Evolutionary conservation across 2,888 invertebrate species (phyloP).

Genomic region (Hermaeophaga mercurialis): DNA sequence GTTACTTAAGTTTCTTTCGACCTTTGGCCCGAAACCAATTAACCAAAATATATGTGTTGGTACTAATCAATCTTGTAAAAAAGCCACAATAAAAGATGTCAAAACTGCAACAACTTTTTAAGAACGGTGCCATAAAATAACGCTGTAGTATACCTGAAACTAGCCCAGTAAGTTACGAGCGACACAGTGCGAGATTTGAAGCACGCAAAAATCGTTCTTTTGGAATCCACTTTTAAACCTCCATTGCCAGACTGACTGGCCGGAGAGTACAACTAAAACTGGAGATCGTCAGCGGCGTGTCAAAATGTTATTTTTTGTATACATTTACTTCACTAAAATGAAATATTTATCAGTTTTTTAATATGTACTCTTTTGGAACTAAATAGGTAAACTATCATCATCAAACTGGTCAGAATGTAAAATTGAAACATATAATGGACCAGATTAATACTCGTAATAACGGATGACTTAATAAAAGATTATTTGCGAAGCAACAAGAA

Average conservation of each 20-base stretch:
- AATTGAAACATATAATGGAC: no score
- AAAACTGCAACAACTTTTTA: constrained; percentile 52
- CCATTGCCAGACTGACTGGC: constrained; percentile 6
- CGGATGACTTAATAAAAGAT: no score
- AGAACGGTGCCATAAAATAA: constrained; percentile 50
- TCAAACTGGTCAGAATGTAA: no score
- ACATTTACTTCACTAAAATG: no score
- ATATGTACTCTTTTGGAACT: no score
- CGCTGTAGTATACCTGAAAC: constrained; percentile 50
- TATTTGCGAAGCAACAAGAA: no score
- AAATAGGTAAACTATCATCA: no score
- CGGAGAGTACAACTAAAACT: constrained; percentile 13
- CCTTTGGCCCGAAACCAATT: neutral
- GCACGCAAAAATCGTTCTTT: constrained; percentile 17
- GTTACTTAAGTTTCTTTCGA: neutral
- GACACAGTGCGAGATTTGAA: constrained; percentile 36
- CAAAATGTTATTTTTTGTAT: neutral
- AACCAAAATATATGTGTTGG: constrained; percentile 19
- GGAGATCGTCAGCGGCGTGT: constrained; percentile 6
- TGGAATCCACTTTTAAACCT: constrained; percentile 16
- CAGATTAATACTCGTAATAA: no score
- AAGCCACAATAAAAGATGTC: constrained; percentile 49
- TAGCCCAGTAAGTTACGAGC: constrained; percentile 53
- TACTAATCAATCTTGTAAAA: constrained; percentile 45
- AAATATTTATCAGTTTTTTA: no score